A percentile compares a stretch with the other conserved stretches of the same genome.
Evolutionary conservation across 2,888 invertebrate species (phyloP).

Genomic region (Itoplectis maculator): DNA sequence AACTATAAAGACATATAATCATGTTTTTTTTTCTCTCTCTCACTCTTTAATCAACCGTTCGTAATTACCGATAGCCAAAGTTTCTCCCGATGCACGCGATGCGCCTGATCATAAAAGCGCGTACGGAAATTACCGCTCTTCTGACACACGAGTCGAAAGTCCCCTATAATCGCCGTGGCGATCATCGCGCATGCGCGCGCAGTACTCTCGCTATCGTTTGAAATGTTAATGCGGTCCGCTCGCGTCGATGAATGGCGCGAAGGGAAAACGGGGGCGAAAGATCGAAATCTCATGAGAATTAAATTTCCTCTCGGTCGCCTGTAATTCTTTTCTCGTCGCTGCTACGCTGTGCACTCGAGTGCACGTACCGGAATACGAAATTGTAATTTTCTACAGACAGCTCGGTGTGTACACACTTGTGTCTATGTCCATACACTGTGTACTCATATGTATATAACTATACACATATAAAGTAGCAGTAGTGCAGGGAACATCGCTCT

Average conservation of each 20-base stretch:
- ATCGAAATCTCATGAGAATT: conserved; percentile 22
- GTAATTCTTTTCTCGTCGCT: conserved; percentile 1
- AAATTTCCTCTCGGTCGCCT: background rate
- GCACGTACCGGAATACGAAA: background rate
- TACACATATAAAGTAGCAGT: too few relatives aligned
- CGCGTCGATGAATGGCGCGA: background rate
- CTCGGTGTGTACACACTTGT: background rate
- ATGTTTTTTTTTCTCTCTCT: too few relatives aligned
- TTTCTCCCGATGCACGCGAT: background rate
- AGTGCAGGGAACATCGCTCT: too few relatives aligned
- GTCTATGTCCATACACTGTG: background rate
- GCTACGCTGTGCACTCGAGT: background rate
- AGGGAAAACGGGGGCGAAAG: background rate
- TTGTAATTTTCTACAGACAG: background rate
- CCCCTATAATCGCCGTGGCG: background rate
- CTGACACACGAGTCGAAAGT: background rate
- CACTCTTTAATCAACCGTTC: too few relatives aligned
- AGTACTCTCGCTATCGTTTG: background rate
- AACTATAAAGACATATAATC: too few relatives aligned
- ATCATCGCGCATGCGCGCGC: background rate
- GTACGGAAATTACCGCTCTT: background rate
- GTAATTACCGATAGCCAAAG: too few relatives aligned
- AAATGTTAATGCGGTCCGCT: conserved; percentile 23
- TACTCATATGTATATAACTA: too few relatives aligned
- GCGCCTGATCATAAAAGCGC: background rate